phyloP scores from a whole-genome alignment of 2,888 invertebrate genomes.

The Ennomos fuscantarius region DNA sequence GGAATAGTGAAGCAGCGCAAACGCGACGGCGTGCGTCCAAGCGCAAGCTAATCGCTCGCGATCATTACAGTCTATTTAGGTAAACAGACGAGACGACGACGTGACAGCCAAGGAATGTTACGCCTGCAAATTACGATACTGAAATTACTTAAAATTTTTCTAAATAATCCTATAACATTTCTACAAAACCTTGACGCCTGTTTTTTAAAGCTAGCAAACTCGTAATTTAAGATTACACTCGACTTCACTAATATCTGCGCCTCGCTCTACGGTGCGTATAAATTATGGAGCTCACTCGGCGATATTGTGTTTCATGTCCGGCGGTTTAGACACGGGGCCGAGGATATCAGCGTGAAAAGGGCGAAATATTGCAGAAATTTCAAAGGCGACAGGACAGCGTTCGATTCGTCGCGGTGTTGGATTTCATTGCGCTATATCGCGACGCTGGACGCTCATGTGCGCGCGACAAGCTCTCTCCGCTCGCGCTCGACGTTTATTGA shows the following conservation, averaged over 20 bases:
- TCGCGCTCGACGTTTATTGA: conserved; percentile 69
- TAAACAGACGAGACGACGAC: conserved; percentile 56
- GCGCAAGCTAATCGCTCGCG: conserved; percentile 60
- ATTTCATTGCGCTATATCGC: conserved; percentile 81
- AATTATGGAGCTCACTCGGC: conserved; percentile 77
- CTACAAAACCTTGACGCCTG: conserved; percentile 16
- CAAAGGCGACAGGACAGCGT: conserved; percentile 82
- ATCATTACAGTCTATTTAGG: conserved; percentile 76
- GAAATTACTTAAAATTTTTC: conserved; percentile 11
- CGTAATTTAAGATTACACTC: conserved; percentile 65
- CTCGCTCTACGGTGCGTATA: conserved; percentile 67
- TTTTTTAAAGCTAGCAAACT: conserved; percentile 32
- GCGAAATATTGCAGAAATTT: conserved; percentile 84
- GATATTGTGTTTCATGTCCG: conserved; percentile 84
- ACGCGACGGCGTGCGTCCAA: conserved; percentile 12
- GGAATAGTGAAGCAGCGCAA: conserved; percentile 1
- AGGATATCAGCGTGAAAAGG: conserved; percentile 83
- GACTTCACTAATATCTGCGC: conserved; percentile 66
- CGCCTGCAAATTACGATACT: conserved; percentile 5
- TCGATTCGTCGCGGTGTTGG: conserved; percentile 83
- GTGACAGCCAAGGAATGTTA: conserved; percentile 52
- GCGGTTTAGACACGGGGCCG: conserved; percentile 78
- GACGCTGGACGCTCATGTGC: conserved; percentile 67
- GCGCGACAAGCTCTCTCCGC: conserved; percentile 59
- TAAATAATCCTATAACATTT: conserved; percentile 8